These are phyloP conservation scores for Cydia strobilella DNA, from an alignment of 1,140 invertebrate genomes.

Conservation along the genomic window DNA sequence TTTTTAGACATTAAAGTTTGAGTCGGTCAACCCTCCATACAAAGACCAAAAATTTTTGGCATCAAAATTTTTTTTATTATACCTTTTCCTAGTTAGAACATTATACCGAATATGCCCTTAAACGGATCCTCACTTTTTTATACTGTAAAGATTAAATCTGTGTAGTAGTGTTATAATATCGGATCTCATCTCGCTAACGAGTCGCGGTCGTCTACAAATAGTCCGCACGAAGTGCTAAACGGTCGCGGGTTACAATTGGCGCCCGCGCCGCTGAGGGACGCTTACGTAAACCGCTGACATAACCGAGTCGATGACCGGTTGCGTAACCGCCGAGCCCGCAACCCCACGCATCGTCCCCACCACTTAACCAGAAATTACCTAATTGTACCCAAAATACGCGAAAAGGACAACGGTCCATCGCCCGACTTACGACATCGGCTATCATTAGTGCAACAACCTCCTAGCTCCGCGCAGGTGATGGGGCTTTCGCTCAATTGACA, in stretches of 20 bases:
- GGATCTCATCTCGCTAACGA: slow-evolving; percentile 56
- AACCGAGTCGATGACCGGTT: slow-evolving; percentile 78
- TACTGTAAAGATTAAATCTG: background rate
- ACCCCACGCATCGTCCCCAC: slow-evolving; percentile 70
- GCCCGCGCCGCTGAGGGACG: slow-evolving; percentile 69
- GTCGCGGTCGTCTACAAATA: slow-evolving; percentile 63
- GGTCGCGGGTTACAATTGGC: slow-evolving; percentile 70
- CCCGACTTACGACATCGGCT: slow-evolving; percentile 68
- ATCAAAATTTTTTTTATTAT: no score
- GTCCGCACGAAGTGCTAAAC: slow-evolving; percentile 72
- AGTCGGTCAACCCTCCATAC: no score
- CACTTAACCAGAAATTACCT: slow-evolving; percentile 66
- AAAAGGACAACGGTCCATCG: slow-evolving; percentile 73
- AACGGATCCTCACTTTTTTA: no score
- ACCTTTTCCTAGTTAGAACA: no score
- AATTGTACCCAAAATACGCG: slow-evolving; percentile 75
- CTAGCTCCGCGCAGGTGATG: slow-evolving; percentile 46
- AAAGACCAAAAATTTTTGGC: no score
- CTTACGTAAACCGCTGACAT: slow-evolving; percentile 78
- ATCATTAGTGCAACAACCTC: slow-evolving; percentile 75
- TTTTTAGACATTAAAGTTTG: no score
- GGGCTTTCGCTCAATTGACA: slow-evolving; percentile 50
- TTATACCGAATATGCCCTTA: no score
- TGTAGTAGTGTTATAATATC: background rate
- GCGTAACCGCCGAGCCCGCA: slow-evolving; percentile 73